phyloP scores from a whole-genome alignment of 2,888 invertebrate genomes.

The Mesoligia furuncula region DNA sequence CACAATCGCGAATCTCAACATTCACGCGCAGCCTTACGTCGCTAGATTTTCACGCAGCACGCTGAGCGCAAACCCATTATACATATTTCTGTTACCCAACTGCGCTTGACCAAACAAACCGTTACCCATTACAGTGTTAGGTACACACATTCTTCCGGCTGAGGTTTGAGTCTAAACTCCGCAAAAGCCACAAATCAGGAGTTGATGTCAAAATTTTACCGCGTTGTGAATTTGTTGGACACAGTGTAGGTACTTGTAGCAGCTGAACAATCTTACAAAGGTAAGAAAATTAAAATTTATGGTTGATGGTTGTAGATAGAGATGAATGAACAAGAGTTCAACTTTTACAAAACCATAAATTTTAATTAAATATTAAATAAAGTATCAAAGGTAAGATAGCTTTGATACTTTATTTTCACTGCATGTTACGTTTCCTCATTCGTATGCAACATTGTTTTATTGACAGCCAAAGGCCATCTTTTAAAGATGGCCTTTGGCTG shows the following conservation, averaged over 20 bases:
- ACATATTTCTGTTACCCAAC: constrained; percentile 44
- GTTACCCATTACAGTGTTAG: constrained; percentile 45
- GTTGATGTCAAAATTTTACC: constrained; percentile 16
- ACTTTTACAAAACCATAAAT: no score
- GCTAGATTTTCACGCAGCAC: constrained; percentile 12
- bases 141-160: constrained; percentile 29
- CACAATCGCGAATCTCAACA: constrained; percentile 39
- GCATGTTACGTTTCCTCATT: neutral
- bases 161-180: neutral
- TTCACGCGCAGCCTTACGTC: constrained; percentile 14
- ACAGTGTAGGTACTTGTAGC: neutral
- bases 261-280: neutral
- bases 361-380: no score
- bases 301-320: neutral
- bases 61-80: constrained; percentile 35
- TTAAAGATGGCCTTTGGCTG: no score
- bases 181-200: constrained; percentile 27
- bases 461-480: no score
- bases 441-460: neutral
- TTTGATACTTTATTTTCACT: neutral
- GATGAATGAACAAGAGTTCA: neutral
- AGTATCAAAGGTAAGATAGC: no score
- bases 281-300: neutral
- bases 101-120: constrained; percentile 49
- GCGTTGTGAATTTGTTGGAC: constrained; percentile 10